These are phyloP conservation scores for Philotrypesis tridentata DNA, from an alignment of 1,140 invertebrate species.

Conservation along the genomic window DNA sequence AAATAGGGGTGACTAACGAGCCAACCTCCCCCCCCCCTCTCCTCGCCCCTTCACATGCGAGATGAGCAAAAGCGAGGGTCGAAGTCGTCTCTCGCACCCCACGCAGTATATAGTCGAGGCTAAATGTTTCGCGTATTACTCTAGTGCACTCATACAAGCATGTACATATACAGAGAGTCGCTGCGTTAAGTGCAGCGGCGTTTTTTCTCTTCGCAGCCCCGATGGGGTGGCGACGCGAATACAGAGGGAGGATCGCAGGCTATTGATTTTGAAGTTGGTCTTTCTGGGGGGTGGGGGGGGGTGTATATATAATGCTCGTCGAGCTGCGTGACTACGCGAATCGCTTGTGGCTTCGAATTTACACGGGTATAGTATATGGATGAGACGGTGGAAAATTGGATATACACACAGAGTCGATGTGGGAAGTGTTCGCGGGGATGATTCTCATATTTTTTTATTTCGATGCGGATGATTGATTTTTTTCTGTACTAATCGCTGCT, in stretches of 20 bases:
- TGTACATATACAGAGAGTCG: slow-evolving; percentile 37
- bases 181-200: slow-evolving; percentile 38
- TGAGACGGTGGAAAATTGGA: neutral
- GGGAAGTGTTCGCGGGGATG: neutral
- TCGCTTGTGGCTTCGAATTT: neutral
- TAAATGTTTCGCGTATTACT: slow-evolving; percentile 57
- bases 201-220: slow-evolving; percentile 41
- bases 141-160: slow-evolving; percentile 59
- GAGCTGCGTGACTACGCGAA: slow-evolving; percentile 26
- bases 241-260: slow-evolving; percentile 35
- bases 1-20: slow-evolving; percentile 46
- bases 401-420: too few species aligned
- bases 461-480: neutral
- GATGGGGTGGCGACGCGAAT: slow-evolving; percentile 4
- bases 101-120: too few species aligned
- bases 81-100: slow-evolving; percentile 34
- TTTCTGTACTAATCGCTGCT: neutral
- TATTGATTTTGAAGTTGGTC: slow-evolving; percentile 64
- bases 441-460: too few species aligned
- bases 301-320: neutral
- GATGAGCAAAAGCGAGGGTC: slow-evolving; percentile 21
- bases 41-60: neutral
- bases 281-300: neutral
- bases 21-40: neutral
- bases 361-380: too few species aligned